These are phyloP conservation scores for Polyommatus iphigenia DNA, from an alignment of 2,888 invertebrate species.

Conservation along the genomic window DNA sequence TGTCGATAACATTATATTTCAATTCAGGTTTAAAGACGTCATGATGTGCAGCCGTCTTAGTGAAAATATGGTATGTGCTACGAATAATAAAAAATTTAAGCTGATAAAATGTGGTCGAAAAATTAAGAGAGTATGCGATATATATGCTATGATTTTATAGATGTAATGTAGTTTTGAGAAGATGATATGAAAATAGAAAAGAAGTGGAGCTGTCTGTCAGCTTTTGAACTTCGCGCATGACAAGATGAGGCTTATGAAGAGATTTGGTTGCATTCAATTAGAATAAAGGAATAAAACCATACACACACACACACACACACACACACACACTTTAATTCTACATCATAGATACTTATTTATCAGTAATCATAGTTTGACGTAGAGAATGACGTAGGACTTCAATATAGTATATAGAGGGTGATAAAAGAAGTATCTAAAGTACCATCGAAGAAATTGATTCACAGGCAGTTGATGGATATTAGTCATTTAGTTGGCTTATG, in stretches of 20 bases:
- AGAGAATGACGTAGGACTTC: no score
- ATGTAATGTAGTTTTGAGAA: not conserved
- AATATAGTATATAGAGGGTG: no score
- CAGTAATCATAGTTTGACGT: no score
- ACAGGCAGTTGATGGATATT: no score
- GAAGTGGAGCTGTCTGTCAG: conserved; percentile 29
- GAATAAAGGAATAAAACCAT: no score
- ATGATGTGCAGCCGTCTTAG: no score
- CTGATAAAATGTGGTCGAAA: not conserved
- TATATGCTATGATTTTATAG: conserved; percentile 33
- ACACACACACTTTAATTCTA: not conserved
- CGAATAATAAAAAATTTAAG: no score
- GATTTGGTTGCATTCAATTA: conserved; percentile 32
- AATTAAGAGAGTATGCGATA: not conserved
- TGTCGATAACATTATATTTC: not conserved
- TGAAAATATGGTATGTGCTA: no score
- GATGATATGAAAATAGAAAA: conserved; percentile 38
- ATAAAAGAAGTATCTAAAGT: no score
- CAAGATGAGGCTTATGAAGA: not conserved
- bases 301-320: not conserved
- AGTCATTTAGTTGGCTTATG: no score
- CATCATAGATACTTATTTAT: not conserved
- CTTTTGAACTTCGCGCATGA: conserved; percentile 22
- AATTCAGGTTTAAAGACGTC: no score
- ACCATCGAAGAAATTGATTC: no score